Evolutionary conservation across 2,888 invertebrate genomes (phyloP).

Genomic region (Limnephilus auricula): DNA sequence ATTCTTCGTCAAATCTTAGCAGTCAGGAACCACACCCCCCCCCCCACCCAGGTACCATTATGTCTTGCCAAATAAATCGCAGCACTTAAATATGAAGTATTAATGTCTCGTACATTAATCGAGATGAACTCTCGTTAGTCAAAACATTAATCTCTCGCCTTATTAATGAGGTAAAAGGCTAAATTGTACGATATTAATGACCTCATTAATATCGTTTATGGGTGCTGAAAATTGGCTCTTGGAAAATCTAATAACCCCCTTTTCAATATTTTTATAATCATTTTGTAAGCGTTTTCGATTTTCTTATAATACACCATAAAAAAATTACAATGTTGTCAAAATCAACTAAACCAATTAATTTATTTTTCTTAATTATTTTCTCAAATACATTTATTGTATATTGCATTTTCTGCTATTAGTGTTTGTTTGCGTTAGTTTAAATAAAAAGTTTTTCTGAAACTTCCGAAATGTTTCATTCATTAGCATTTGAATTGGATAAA

Average conservation of each 20-base stretch:
- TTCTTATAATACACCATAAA: background rate
- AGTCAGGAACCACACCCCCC: background rate
- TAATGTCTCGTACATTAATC: conserved; percentile 6
- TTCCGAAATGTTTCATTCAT: background rate
- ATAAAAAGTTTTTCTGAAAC: background rate
- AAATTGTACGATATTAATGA: background rate
- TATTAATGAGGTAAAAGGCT: background rate
- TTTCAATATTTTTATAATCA: background rate
- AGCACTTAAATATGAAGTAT: background rate
- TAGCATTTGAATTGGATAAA: background rate
- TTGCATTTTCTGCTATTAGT: background rate
- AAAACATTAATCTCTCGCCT: background rate
- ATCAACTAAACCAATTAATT: background rate
- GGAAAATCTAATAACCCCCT: background rate
- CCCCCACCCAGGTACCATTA: background rate
- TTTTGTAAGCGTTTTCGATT: background rate
- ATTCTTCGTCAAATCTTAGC: background rate
- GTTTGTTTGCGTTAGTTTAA: background rate
- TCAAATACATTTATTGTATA: background rate
- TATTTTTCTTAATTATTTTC: too few species aligned
- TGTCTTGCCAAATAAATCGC: background rate
- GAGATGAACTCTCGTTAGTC: conserved; percentile 4
- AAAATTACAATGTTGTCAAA: background rate
- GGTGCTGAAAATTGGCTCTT: background rate
- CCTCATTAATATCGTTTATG: background rate